Evolutionary conservation across 2,797 vertebrate species (phyloP).

Genomic region (Podarcis lilfordi): DNA sequence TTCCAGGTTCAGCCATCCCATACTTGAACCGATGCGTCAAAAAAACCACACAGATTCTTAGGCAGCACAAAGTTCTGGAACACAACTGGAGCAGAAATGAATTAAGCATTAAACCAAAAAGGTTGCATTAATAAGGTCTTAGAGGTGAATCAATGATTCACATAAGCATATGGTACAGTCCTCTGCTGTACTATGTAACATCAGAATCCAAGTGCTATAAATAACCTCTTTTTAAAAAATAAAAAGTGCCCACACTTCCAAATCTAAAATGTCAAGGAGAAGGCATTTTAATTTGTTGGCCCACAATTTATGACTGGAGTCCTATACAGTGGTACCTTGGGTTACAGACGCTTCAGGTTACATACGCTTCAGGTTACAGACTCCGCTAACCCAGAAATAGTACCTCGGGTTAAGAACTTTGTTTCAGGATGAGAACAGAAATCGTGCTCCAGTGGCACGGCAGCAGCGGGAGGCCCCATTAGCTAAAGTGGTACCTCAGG

Average conservation of each 20-base stretch:
- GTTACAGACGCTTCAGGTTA: too few species aligned
- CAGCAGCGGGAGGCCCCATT: too few species aligned
- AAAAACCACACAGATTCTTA: background rate
- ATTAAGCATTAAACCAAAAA: background rate
- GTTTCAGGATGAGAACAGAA: too few species aligned
- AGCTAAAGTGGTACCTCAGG: too few species aligned
- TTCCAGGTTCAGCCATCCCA: background rate
- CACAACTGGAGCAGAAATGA: background rate
- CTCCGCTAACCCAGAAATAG: too few species aligned
- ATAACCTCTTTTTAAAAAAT: background rate
- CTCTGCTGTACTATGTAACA: background rate
- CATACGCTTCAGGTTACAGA: too few species aligned
- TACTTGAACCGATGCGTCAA: background rate
- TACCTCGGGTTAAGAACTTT: too few species aligned
- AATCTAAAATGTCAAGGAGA: background rate
- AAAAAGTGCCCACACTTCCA: background rate
- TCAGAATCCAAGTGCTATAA: background rate
- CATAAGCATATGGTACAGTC: background rate
- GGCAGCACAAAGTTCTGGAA: background rate
- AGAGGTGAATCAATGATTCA: background rate
- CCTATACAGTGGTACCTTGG: background rate
- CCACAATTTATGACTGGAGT: background rate
- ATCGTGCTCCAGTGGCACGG: too few species aligned
- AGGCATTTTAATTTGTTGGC: background rate
- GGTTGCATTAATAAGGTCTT: background rate